Base-by-base conservation (phyloP, 2,113 vertebrate genomes). In the Platysternon megacephalum region DNA sequence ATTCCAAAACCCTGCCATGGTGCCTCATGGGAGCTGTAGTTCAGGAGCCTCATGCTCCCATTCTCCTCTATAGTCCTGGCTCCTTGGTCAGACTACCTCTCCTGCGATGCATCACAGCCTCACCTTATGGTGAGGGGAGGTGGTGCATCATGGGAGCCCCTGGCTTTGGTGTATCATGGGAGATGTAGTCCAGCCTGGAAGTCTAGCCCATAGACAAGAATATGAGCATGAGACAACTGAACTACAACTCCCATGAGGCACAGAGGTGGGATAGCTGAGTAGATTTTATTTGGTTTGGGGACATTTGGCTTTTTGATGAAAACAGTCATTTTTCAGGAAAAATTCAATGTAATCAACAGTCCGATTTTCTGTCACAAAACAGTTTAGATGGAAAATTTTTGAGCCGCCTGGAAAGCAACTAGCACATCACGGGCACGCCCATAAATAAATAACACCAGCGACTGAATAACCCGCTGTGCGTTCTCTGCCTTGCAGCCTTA, bases 401-500 rank as follows among this genome's bases (percentile, higher is more conserved):
- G 16, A 51, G 78, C 22, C 24, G 51, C 79, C 10, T 14, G 39
- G n/a, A 53, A 82, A 39, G n/a, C 51, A 39, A 4, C 79, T 4
- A 53, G 6, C n/a, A 6, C 28, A 6, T 53, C 12, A 2, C 39
- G n/a, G 14, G 51, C 22, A 39, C 24, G 4, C 6, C 6, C 6
- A 28, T 29, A 28, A 58, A 65, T 39, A 26, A 83, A 83, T 35
- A 58, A 58, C 49, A 26, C 9, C 42, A 72, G 88, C 4, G 65
- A 48, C 78, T 26, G 86, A 42, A 44, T 80, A 87, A 74, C 8
- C 46, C 55, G 35, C 58, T 58, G 35, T 82, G 82, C 56, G 10
- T 14, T 83, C 10, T 82, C 32, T 89, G 35, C 42, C 58, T 93
- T 94, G 16, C 84, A 39, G 93, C n/a, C 72, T 88, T 95, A 87